These are phyloP conservation scores for Palloptera scutellata DNA, from an alignment of 2,888 invertebrate genomes.

Conservation along the genomic window DNA sequence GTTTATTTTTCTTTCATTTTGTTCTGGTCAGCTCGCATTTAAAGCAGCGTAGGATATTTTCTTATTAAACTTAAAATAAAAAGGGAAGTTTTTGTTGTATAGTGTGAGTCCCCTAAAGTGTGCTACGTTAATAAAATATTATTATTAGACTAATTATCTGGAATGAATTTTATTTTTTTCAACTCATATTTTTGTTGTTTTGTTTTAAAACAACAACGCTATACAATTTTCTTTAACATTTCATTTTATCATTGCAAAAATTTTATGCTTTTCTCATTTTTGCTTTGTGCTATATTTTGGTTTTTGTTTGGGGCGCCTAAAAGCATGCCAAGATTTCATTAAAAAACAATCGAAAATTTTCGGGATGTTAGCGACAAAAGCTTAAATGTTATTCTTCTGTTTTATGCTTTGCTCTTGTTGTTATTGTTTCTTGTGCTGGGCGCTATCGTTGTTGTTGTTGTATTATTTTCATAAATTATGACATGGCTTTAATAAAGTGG, in stretches of 20 bases:
- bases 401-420: conserved; percentile 33
- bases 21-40: too few relatives aligned
- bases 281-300: background rate
- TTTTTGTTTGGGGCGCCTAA: conserved; percentile 38
- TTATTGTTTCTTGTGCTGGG: conserved; percentile 25
- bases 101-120: conserved; percentile 20
- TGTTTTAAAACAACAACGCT: background rate
- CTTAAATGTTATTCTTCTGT: conserved; percentile 46
- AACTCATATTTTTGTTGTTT: background rate
- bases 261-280: conserved; percentile 18
- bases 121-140: conserved; percentile 37
- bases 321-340: conserved; percentile 18
- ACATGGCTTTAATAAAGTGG: conserved; percentile 55
- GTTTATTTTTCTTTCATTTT: too few relatives aligned
- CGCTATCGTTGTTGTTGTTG: background rate
- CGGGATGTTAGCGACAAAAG: conserved; percentile 24
- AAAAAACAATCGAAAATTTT: conserved; percentile 10
- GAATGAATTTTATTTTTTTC: conserved; percentile 33
- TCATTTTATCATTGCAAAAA: conserved; percentile 5
- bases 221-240: background rate
- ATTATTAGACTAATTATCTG: conserved; percentile 55
- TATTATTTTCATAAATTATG: conserved; percentile 49
- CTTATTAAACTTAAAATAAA: too few relatives aligned
- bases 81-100: too few relatives aligned
- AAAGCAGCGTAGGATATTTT: too few relatives aligned